Evolutionary conservation across 92 coral and sea anemone species (phyloP).

Genomic region (Scolanthus callimorphus): DNA sequence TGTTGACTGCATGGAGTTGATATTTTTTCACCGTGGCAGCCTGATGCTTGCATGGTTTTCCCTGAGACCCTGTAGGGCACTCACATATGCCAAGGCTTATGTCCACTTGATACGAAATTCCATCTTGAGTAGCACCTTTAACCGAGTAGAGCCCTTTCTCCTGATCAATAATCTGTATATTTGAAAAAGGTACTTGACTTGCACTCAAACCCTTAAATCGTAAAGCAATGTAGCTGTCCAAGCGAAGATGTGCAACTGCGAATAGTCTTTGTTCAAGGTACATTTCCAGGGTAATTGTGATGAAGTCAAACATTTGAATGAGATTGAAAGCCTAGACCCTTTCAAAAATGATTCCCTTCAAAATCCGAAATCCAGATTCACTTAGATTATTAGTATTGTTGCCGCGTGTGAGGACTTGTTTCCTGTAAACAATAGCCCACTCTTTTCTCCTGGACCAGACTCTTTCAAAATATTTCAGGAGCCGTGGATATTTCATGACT

Average conservation of each 20-base stretch:
- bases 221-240: not conserved
- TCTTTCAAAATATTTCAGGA: conserved; percentile 25
- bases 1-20: conserved; percentile 15
- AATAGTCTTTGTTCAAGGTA: conserved; percentile 1
- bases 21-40: conserved; percentile 36
- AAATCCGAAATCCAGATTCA: conserved; percentile 46
- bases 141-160: conserved; percentile 1
- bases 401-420: conserved; percentile 39
- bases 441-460: conserved; percentile 26
- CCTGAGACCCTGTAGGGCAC: conserved; percentile 39
- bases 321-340: conserved; percentile 30
- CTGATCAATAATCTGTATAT: not conserved
- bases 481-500: conserved; percentile 17
- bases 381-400: conserved; percentile 65
- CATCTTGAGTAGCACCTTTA: conserved; percentile 24
- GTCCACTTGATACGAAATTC: conserved; percentile 20
- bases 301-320: conserved; percentile 29
- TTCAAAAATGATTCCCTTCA: conserved; percentile 39
- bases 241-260: not conserved
- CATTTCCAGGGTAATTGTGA: conserved; percentile 20
- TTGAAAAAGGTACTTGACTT: too few relatives aligned
- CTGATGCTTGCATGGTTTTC: conserved; percentile 53
- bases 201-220: not conserved
- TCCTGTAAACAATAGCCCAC: conserved; percentile 37
- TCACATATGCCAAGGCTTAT: conserved; percentile 27